phyloP scores from a whole-genome alignment of 2,888 invertebrate species.

The Nephrotoma appendiculata region DNA sequence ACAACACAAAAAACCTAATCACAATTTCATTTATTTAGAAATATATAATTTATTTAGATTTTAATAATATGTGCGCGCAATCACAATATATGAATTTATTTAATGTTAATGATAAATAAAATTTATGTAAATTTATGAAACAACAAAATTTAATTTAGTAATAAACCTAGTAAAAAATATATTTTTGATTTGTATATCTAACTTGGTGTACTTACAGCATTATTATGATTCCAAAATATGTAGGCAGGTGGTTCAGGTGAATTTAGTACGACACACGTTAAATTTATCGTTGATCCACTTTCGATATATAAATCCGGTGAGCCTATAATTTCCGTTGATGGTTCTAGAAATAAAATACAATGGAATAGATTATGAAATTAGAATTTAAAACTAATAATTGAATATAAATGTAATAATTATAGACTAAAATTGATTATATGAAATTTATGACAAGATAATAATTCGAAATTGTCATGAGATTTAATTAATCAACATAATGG shows the following conservation, averaged over 20 bases:
- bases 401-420: too few species aligned
- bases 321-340: constrained; percentile 82
- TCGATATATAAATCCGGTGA: constrained; percentile 87
- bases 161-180: neutral
- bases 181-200: neutral
- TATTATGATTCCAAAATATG: constrained; percentile 90
- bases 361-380: too few species aligned
- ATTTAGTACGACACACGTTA: constrained; percentile 81
- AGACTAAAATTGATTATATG: too few species aligned
- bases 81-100: neutral
- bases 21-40: neutral
- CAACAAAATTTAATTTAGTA: neutral
- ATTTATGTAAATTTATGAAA: neutral
- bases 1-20: neutral
- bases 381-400: too few species aligned
- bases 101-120: neutral
- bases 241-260: constrained; percentile 88
- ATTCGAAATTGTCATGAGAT: too few species aligned
- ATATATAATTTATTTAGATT: neutral
- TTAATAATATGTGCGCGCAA: neutral
- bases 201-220: constrained; percentile 54
- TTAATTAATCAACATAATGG: too few species aligned
- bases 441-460: too few species aligned
- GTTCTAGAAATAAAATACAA: constrained; percentile 49
- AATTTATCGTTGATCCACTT: constrained; percentile 84